Percentiles rank a stretch among this genome's conserved stretches.
Evolutionary conservation across 2,888 invertebrate species (phyloP).

Genomic region (Hirtodrosophila trivittata): DNA sequence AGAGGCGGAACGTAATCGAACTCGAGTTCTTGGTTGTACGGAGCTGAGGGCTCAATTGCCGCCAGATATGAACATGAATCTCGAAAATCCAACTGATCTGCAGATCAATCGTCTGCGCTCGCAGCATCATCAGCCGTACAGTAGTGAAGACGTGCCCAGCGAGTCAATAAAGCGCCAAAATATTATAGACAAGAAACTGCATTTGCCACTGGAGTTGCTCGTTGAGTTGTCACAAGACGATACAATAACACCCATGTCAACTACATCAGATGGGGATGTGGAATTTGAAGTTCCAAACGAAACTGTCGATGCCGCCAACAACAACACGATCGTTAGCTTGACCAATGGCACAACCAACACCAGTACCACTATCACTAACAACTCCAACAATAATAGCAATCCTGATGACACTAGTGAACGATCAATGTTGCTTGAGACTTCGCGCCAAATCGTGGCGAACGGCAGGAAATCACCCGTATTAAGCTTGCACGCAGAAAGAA

Average conservation of each 20-base stretch:
- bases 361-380: too few species aligned
- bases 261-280: slow-evolving; percentile 58
- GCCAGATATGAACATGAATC: slow-evolving; percentile 72
- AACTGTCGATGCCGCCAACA: slow-evolving; percentile 33
- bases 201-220: slow-evolving; percentile 43
- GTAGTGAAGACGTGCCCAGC: slow-evolving; percentile 47
- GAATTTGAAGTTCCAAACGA: slow-evolving; percentile 15
- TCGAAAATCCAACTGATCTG: slow-evolving; percentile 75
- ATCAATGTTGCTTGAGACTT: too few species aligned
- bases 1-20: slow-evolving; percentile 86
- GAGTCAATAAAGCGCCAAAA: slow-evolving; percentile 33
- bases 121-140: slow-evolving; percentile 70
- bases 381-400: not conserved
- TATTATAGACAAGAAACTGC: slow-evolving; percentile 23
- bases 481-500: not conserved
- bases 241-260: slow-evolving; percentile 60
- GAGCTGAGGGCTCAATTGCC: slow-evolving; percentile 55
- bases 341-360: too few species aligned
- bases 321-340: slow-evolving; percentile 18
- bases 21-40: slow-evolving; percentile 73
- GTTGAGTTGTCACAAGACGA: slow-evolving; percentile 29
- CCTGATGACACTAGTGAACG: not conserved
- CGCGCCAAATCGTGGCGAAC: not conserved
- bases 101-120: slow-evolving; percentile 82
- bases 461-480: slow-evolving; percentile 2